phyloP scores from a whole-genome alignment of 2,888 invertebrate genomes.

The Plebejus argus region DNA sequence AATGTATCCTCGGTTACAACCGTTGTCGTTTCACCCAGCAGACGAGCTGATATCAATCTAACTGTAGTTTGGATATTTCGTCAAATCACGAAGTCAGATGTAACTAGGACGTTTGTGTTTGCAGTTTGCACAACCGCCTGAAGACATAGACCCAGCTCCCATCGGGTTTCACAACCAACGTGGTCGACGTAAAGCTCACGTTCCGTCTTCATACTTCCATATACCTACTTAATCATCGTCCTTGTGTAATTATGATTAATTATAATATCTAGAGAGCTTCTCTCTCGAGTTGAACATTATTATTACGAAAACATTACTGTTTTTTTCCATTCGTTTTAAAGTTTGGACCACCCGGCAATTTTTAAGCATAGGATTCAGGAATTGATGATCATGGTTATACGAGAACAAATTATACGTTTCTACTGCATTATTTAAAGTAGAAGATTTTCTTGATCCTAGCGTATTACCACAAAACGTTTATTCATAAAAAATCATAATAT shows the following conservation, averaged over 20 bases:
- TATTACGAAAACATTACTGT: too few species aligned
- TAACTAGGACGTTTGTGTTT: not conserved
- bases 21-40: not conserved
- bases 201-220: not conserved
- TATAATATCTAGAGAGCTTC: too few species aligned
- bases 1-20: not conserved
- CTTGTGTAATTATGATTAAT: too few species aligned
- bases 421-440: not conserved
- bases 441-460: not conserved
- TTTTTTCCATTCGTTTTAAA: too few species aligned
- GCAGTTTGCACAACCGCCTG: not conserved
- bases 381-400: too few species aligned
- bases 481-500: not conserved
- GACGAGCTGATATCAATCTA: not conserved
- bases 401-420: too few species aligned
- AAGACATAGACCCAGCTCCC: not conserved
- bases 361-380: too few species aligned
- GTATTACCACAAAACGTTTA: not conserved
- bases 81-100: constrained; percentile 12
- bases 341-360: too few species aligned
- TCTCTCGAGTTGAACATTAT: too few species aligned
- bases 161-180: not conserved
- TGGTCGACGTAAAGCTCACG: not conserved
- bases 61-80: not conserved
- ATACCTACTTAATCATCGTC: too few species aligned